phyloP scores from a whole-genome alignment of 2,113 vertebrate species.

The Paedocypris sp. region DNA sequence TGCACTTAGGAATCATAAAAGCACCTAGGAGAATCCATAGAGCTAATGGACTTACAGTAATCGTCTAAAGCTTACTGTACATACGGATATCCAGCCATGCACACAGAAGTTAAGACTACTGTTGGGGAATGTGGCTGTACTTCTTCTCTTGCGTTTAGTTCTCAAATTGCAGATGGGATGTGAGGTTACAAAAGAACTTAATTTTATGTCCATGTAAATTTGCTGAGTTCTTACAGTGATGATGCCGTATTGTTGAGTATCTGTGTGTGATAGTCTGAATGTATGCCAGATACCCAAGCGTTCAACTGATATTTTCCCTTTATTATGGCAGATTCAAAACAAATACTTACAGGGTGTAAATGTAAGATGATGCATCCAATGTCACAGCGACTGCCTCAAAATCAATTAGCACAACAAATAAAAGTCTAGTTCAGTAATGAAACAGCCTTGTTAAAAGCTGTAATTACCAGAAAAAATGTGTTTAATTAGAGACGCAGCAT shows the following conservation, averaged over 20 bases:
- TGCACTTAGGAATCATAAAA: slow-evolving; percentile 13
- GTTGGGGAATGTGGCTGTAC: too few species aligned
- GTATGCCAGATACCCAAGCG: background rate
- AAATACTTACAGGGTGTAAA: background rate
- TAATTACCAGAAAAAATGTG: too few species aligned
- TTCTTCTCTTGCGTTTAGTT: background rate
- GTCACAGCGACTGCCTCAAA: background rate
- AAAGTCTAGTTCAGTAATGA: too few species aligned
- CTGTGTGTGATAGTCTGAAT: background rate
- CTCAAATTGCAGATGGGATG: background rate
- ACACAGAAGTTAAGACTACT: background rate
- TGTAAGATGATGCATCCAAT: background rate
- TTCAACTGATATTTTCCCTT: background rate
- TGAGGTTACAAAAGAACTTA: background rate
- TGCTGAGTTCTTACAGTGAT: too few species aligned
- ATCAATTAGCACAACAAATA: slow-evolving; percentile 22
- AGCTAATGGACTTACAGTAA: slow-evolving; percentile 5
- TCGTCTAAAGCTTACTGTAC: background rate
- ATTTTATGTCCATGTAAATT: background rate
- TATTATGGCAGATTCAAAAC: background rate
- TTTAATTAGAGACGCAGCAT: too few species aligned
- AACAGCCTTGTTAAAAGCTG: too few species aligned
- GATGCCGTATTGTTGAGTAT: background rate
- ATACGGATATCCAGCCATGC: background rate
- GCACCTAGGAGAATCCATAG: background rate